These are phyloP conservation scores for Micoletzkya japonica DNA, from an alignment of 2,888 invertebrate species.

Conservation along the genomic window DNA sequence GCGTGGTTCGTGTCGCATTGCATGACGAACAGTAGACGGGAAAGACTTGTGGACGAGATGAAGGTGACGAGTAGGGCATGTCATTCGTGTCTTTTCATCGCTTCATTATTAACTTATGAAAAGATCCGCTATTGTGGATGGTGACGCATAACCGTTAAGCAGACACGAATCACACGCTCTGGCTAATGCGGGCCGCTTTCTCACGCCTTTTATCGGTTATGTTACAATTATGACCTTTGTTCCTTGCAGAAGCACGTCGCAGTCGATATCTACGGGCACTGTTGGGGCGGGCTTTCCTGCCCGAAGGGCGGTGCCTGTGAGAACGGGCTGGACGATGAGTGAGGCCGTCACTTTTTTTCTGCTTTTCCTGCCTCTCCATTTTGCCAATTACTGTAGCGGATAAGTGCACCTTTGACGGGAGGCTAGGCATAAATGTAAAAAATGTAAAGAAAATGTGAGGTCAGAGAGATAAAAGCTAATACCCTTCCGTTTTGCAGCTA, in stretches of 20 bases:
- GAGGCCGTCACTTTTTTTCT: constrained; percentile 30
- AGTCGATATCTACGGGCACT: constrained; percentile 60
- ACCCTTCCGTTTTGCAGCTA: constrained; percentile 49
- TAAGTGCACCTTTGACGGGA: too few relatives aligned
- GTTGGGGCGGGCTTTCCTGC: constrained; percentile 51
- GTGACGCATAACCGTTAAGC: background rate
- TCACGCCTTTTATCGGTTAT: too few relatives aligned
- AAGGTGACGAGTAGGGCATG: too few relatives aligned
- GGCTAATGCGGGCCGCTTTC: too few relatives aligned
- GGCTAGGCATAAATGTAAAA: too few relatives aligned
- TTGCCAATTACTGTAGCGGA: too few relatives aligned
- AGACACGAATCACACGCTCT: too few relatives aligned
- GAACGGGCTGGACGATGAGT: constrained; percentile 51
- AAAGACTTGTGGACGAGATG: constrained; percentile 45
- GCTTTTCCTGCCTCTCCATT: too few relatives aligned
- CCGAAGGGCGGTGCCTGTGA: constrained; percentile 49
- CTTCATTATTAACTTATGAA: background rate
- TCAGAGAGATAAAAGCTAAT: too few relatives aligned
- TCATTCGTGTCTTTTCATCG: background rate
- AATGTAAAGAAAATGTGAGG: too few relatives aligned
- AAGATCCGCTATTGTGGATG: background rate
- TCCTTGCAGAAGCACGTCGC: constrained; percentile 42
- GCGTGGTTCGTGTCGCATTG: constrained; percentile 62
- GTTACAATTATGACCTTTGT: too few relatives aligned
- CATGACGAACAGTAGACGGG: constrained; percentile 48